A percentile compares a stretch with the other conserved stretches of the same genome.
phyloP scores from a whole-genome alignment of 92 coral and sea anemone genomes.

The Heliopora coerulea region DNA sequence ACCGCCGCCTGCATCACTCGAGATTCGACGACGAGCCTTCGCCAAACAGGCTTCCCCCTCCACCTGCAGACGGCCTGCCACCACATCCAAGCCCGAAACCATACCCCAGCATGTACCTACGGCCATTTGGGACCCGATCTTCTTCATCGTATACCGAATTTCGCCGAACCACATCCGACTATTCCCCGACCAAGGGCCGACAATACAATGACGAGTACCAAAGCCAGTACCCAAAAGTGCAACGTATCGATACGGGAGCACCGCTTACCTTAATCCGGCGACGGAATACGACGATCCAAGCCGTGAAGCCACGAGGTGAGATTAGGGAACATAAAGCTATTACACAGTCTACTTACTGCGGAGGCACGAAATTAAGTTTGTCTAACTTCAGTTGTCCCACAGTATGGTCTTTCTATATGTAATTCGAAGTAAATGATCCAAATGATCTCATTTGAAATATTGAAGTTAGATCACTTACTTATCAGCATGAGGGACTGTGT shows the following conservation, averaged over 20 bases:
- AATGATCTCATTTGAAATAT: too few relatives aligned
- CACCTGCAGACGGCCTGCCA: conserved; percentile 21
- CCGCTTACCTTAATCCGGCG: conserved; percentile 40
- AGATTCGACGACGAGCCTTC: conserved; percentile 19
- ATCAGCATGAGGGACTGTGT: too few relatives aligned
- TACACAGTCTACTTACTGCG: too few relatives aligned
- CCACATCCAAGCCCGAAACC: conserved; percentile 24
- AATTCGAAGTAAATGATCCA: too few relatives aligned
- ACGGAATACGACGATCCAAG: conserved; percentile 29
- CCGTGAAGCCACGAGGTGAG: conserved; percentile 41
- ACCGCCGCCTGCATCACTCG: conserved; percentile 33
- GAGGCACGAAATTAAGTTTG: too few relatives aligned
- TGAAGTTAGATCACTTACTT: too few relatives aligned
- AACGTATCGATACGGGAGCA: conserved; percentile 27
- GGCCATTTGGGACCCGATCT: conserved; percentile 40
- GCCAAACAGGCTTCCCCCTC: conserved; percentile 28
- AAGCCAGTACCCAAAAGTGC: conserved; percentile 19
- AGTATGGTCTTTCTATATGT: too few relatives aligned
- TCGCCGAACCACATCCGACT: conserved; percentile 27
- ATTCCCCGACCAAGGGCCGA: conserved; percentile 16
- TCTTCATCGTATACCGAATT: conserved; percentile 11
- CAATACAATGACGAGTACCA: conserved; percentile 40
- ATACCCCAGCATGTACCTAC: conserved; percentile 26
- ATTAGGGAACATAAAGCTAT: too few relatives aligned
- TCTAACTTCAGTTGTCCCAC: too few relatives aligned